These are phyloP conservation scores for Hydrochoerus hydrochaeris DNA, from an alignment of 2,113 vertebrate species.

Conservation along the genomic window DNA sequence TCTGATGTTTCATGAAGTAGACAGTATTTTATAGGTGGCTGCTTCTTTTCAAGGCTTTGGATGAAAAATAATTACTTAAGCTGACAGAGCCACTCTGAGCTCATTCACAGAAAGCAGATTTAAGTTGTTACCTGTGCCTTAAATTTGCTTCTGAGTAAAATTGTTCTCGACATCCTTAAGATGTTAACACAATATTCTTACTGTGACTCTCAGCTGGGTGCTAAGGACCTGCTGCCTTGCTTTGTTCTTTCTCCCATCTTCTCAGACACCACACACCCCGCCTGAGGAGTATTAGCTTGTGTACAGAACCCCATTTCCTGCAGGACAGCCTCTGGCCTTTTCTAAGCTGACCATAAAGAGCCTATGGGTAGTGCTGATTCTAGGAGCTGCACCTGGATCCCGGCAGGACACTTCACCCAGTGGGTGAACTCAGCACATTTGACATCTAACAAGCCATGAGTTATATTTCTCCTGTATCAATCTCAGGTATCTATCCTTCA, in stretches of 20 bases:
- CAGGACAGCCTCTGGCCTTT: neutral
- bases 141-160: conserved; percentile 36
- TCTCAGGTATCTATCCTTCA: neutral
- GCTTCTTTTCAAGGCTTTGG: neutral
- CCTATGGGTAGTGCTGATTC: neutral
- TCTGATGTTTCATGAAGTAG: neutral
- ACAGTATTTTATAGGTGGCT: neutral
- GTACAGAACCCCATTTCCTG: neutral
- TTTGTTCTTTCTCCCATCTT: neutral
- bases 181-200: neutral
- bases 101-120: neutral
- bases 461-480: neutral
- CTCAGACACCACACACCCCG: neutral
- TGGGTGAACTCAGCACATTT: neutral
- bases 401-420: neutral
- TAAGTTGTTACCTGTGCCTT: neutral
- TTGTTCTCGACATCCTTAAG: neutral
- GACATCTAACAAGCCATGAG: neutral
- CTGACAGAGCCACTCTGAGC: neutral
- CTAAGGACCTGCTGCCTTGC: neutral
- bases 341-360: neutral
- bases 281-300: neutral
- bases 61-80: neutral
- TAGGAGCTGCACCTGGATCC: neutral
- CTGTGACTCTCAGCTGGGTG: neutral